Conservation (phyloP, 2,888 invertebrate genomes). For the Liodrosophila aerea region DNA sequence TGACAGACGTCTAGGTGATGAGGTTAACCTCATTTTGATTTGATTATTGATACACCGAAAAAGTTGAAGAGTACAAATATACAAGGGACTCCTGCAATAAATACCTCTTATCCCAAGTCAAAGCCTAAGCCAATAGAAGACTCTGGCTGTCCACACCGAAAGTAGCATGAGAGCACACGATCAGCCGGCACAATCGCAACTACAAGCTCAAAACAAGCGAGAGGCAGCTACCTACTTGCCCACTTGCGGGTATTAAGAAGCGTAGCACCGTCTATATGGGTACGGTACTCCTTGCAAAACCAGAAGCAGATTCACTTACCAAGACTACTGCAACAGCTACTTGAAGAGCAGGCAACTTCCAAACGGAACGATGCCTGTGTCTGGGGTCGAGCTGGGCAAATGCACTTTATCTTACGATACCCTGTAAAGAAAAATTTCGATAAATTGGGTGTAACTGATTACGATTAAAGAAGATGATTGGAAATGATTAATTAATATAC, state of each 20-base stretch:
- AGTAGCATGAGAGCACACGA: conserved; percentile 24
- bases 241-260: conserved; percentile 38
- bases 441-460: background rate
- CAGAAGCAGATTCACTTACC: conserved; percentile 54
- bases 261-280: conserved; percentile 19
- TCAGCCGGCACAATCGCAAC: conserved; percentile 29
- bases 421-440: background rate
- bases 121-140: conserved; percentile 10
- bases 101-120: too few species aligned
- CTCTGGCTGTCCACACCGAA: conserved; percentile 15
- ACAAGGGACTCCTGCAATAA: too few species aligned
- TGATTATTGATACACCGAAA: background rate
- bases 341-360: conserved; percentile 2
- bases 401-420: conserved; percentile 60
- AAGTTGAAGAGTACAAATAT: too few species aligned
- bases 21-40: background rate
- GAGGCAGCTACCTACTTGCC: conserved; percentile 52
- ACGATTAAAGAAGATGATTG: too few species aligned
- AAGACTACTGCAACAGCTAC: conserved; percentile 9
- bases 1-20: conserved; percentile 29
- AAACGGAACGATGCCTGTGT: conserved; percentile 1
- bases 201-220: conserved; percentile 65
- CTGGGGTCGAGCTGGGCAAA: conserved; percentile 40
- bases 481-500: too few species aligned
- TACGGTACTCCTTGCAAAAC: conserved; percentile 31